Conservation (phyloP, 2,797 vertebrate genomes). For the Ctenosaura bakeri region DNA sequence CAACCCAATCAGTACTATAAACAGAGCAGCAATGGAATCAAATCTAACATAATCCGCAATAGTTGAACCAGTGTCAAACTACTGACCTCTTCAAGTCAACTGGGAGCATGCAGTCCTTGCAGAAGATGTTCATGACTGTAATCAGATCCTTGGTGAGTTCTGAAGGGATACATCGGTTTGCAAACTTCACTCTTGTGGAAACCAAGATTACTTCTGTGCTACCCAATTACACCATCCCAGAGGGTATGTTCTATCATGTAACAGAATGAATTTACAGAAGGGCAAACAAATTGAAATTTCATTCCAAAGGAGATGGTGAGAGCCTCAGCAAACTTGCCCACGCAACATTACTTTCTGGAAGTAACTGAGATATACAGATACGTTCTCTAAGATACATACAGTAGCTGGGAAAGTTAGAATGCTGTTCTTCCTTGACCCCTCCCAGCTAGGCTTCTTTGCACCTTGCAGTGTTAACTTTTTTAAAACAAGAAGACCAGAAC, state of each 20-base stretch:
- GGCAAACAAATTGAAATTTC: conserved; percentile 56
- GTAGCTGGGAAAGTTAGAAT: background rate
- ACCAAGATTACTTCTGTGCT: conserved; percentile 77
- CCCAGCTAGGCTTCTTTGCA: background rate
- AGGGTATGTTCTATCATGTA: conserved; percentile 72
- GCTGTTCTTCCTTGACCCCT: background rate
- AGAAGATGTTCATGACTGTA: conserved; percentile 76
- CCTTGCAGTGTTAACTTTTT: conserved; percentile 1
- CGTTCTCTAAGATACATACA: background rate
- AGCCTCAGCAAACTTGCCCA: conserved; percentile 65
- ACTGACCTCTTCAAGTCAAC: conserved; percentile 76
- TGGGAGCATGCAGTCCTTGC: conserved; percentile 73
- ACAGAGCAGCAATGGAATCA: conserved; percentile 74
- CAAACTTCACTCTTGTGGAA: conserved; percentile 76
- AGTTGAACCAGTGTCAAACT: conserved; percentile 72
- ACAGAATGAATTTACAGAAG: conserved; percentile 67
- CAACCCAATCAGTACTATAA: conserved; percentile 71
- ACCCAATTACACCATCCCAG: conserved; percentile 77
- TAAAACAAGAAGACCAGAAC: background rate
- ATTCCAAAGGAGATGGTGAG: conserved; percentile 61
- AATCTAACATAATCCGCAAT: conserved; percentile 77
- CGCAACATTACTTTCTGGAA: conserved; percentile 28
- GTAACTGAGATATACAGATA: background rate
- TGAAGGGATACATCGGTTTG: conserved; percentile 76
- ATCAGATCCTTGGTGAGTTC: conserved; percentile 78